These are phyloP conservation scores for Acleris literana DNA, from an alignment of 2,888 invertebrate species.

Conservation along the genomic window DNA sequence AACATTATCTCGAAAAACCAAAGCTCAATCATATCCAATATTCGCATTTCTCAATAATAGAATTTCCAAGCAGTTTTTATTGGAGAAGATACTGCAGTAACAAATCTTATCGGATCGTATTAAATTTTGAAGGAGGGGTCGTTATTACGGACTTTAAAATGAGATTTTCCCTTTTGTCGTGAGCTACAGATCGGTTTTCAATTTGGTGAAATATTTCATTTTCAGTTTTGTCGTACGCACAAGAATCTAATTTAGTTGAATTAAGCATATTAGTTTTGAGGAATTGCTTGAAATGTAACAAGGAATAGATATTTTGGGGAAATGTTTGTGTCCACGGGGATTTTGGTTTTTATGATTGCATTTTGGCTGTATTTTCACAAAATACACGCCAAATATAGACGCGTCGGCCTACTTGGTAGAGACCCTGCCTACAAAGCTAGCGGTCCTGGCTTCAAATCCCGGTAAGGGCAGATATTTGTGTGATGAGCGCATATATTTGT, in stretches of 20 bases:
- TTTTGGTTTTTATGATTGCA: too few relatives aligned
- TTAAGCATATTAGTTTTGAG: too few relatives aligned
- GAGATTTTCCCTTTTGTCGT: slow-evolving; percentile 45
- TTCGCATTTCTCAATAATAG: slow-evolving; percentile 30
- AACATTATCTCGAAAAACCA: neutral
- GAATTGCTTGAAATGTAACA: too few relatives aligned
- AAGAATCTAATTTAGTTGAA: neutral
- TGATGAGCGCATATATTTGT: too few relatives aligned
- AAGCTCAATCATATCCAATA: slow-evolving; percentile 16
- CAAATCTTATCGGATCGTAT: slow-evolving; percentile 41
- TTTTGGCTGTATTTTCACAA: too few relatives aligned
- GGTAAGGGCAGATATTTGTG: too few relatives aligned
- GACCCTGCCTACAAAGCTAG: too few relatives aligned
- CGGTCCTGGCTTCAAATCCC: too few relatives aligned
- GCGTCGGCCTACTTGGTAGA: too few relatives aligned
- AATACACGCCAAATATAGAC: too few relatives aligned
- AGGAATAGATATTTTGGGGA: too few relatives aligned
- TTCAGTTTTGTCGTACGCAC: slow-evolving; percentile 17
- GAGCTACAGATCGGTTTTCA: slow-evolving; percentile 44
- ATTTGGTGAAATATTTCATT: slow-evolving; percentile 43
- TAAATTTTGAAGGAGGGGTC: slow-evolving; percentile 42
- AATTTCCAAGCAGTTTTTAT: slow-evolving; percentile 24
- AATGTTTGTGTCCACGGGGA: too few relatives aligned
- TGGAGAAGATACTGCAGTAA: slow-evolving; percentile 28
- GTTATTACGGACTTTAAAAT: slow-evolving; percentile 43